Evolutionary conservation across 2,797 vertebrate species (phyloP).

Genomic region (Myotis pilosus): DNA sequence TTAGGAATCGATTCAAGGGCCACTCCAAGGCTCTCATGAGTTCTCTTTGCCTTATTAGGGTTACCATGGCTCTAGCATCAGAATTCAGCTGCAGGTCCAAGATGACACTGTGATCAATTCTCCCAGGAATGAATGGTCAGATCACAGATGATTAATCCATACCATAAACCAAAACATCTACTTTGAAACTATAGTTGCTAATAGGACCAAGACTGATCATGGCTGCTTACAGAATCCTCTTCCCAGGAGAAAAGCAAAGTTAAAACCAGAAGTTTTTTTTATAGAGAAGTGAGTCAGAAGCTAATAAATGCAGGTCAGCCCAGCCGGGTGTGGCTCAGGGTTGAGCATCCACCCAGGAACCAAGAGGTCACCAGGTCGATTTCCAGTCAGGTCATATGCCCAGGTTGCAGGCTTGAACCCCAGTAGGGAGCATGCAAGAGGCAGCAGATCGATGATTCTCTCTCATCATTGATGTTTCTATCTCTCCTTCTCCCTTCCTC

Average conservation of each 20-base stretch:
- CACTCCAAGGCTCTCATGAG: not conserved
- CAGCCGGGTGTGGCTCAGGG: too few relatives aligned
- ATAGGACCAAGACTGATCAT: not conserved
- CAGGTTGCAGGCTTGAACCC: too few relatives aligned
- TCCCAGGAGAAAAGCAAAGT: slow-evolving; percentile 5
- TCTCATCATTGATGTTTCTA: too few relatives aligned
- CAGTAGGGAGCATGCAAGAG: too few relatives aligned
- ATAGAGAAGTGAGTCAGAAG: not conserved
- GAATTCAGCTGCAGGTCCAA: not conserved
- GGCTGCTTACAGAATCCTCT: not conserved
- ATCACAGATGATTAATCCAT: not conserved
- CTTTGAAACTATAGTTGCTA: not conserved
- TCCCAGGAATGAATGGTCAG: not conserved
- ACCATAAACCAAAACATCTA: not conserved
- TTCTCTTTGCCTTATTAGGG: not conserved
- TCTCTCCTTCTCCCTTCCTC: too few relatives aligned
- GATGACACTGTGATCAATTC: not conserved
- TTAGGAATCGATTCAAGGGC: not conserved
- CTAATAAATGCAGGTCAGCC: not conserved
- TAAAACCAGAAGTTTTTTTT: slow-evolving; percentile 6
- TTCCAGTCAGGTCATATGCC: too few relatives aligned
- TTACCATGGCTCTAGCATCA: not conserved
- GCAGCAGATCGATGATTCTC: too few relatives aligned
- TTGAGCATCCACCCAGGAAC: too few relatives aligned
- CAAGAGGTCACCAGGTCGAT: too few relatives aligned